Percentiles rank a stretch among this genome's conserved stretches.
phyloP scores from a whole-genome alignment of 92 coral and sea anemone genomes.

The Phenganax subtilis region DNA sequence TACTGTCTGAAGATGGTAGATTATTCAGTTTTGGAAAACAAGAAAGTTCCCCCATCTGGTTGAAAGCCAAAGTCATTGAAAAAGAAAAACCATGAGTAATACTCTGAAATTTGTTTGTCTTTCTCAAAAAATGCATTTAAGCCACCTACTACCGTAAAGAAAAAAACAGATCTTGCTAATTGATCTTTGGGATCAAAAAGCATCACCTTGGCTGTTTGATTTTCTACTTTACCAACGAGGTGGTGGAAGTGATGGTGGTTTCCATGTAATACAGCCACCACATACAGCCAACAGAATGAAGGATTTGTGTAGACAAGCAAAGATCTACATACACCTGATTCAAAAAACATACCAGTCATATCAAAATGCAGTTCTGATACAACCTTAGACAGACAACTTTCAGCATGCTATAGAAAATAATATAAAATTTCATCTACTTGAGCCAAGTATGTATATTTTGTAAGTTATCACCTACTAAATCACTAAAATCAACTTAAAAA shows the following conservation, averaged over 20 bases:
- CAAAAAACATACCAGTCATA: slow-evolving; percentile 35
- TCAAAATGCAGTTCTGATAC: neutral
- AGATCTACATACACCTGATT: slow-evolving; percentile 45
- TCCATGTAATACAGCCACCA: slow-evolving; percentile 53
- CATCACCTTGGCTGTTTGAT: slow-evolving; percentile 46
- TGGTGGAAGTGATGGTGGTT: slow-evolving; percentile 50
- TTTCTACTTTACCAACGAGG: slow-evolving; percentile 20
- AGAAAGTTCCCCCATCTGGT: neutral
- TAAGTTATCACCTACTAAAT: no score
- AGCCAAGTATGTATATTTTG: slow-evolving; percentile 3
- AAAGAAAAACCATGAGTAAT: slow-evolving; percentile 29
- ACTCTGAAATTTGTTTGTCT: slow-evolving; percentile 52
- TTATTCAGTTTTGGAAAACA: slow-evolving; percentile 4
- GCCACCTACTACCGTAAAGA: slow-evolving; percentile 46
- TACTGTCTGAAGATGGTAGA: neutral
- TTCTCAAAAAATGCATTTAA: slow-evolving; percentile 39
- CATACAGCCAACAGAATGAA: slow-evolving; percentile 45
- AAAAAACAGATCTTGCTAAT: slow-evolving; percentile 44
- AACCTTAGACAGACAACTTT: neutral
- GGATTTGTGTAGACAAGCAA: slow-evolving; percentile 48
- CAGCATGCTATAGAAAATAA: neutral
- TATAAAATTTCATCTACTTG: neutral
- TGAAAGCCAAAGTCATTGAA: neutral
- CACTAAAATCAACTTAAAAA: no score
- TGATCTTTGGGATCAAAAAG: slow-evolving; percentile 42